Evolutionary conservation across 2,113 vertebrate genomes (phyloP).

Genomic region (Pontoporia blainvillei): DNA sequence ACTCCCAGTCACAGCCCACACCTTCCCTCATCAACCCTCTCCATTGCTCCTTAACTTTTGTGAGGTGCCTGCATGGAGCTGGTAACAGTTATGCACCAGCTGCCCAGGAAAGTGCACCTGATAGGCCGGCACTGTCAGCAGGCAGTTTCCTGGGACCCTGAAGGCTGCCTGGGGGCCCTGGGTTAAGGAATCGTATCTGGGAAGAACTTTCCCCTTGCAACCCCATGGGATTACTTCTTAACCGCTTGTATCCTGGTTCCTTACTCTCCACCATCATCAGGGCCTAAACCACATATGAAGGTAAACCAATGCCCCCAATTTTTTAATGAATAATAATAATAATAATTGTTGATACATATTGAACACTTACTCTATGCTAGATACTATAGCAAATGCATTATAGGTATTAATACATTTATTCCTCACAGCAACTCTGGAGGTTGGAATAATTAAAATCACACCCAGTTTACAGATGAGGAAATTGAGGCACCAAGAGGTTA

Average conservation of each 20-base stretch:
- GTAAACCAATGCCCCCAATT: neutral
- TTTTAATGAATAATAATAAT: neutral
- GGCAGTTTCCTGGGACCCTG: neutral
- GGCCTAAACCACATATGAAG: neutral
- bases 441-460: neutral
- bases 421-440: neutral
- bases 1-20: neutral
- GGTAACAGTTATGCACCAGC: neutral
- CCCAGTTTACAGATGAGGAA: neutral
- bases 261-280: neutral
- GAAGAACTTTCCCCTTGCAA: neutral
- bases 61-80: neutral
- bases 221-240: neutral
- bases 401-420: neutral
- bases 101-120: neutral
- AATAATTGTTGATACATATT: neutral
- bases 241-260: neutral
- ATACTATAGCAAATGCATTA: neutral
- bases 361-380: neutral
- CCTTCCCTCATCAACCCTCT: neutral
- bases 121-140: neutral
- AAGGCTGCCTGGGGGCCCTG: neutral
- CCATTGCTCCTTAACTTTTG: neutral
- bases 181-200: neutral
- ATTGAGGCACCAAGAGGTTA: neutral